Evolutionary conservation across 1,140 invertebrate species (phyloP), one percentile per base, ranked within the genome.

Genomic region (Ceratina japonica): DNA sequence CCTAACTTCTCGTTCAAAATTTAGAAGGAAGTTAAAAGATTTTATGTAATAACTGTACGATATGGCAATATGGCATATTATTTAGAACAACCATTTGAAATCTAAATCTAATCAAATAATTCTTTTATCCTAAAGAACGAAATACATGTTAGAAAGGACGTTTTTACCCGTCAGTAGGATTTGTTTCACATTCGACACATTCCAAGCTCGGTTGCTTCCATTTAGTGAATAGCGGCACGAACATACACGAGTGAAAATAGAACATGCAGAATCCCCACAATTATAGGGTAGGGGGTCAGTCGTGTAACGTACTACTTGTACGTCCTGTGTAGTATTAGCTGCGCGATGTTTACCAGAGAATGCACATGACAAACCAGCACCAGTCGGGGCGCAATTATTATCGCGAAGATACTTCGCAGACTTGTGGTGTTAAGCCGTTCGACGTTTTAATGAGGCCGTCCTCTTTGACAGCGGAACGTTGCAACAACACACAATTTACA

Each of bases 361-460:
- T 27, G 70, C 61, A 51, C n/a, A 68, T 52, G 63, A 75, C 72
- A 52, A 27, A 27, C 37, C 62, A 27, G 22, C 31, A 54, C 18
- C 71, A 59, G 44, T 68, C 72, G 37, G 16, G 16, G 69, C 15
- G 62, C 64, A 80, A 80, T 69, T 75, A 80, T 80, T 69, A 69
- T 51, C 56, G 31, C 54, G n/a, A 27, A 24, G 24, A 79, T 75
- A 80, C 72, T 74, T 65, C 49, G 24, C 52, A 18, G 16, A n/a
- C 5, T 44, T 44, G 37, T 18, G n/a, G 20, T n/a, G 49, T 62
- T 61, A 75, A 44, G 63, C n/a, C 59, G 52, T 31, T 37, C 61
- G 59, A 3, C 31, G 51, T 20, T 68, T 37, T 62, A 80, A 80
- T 68, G 72, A 80, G 44, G 27, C 44, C 37, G 37, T 44, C 59